These are phyloP conservation scores for Diaperis boleti DNA, from an alignment of 2,888 invertebrate genomes.

Conservation along the genomic window DNA sequence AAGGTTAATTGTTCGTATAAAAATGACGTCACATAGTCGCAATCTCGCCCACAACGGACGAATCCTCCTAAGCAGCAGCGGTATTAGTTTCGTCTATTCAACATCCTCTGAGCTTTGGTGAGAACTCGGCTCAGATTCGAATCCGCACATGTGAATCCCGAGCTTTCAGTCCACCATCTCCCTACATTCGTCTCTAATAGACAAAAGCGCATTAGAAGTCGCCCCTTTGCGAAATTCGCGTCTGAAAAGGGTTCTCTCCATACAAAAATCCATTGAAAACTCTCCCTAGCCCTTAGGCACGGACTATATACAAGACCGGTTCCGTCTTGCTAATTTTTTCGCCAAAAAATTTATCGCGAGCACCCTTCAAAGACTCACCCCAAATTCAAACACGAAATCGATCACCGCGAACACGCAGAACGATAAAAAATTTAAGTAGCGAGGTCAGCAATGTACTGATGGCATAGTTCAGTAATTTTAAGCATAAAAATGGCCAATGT, in stretches of 20 bases:
- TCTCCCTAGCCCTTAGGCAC: conserved; percentile 46
- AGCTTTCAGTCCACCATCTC: conserved; percentile 28
- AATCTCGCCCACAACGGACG: conserved; percentile 5
- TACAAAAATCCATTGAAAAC: conserved; percentile 48
- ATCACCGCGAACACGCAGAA: conserved; percentile 11
- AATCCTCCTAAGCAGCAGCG: too few relatives aligned
- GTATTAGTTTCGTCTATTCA: conserved; percentile 8
- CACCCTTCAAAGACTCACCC: conserved; percentile 7
- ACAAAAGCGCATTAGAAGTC: conserved; percentile 56
- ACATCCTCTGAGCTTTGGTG: conserved; percentile 10
- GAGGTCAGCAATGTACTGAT: too few relatives aligned
- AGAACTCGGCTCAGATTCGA: conserved; percentile 8
- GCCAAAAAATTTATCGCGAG: conserved; percentile 43
- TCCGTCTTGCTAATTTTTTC: conserved; percentile 49
- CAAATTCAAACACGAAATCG: neutral
- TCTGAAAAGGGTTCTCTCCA: conserved; percentile 44
- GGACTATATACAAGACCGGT: conserved; percentile 45
- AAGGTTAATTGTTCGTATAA: conserved; percentile 8
- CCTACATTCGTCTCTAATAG: conserved; percentile 45
- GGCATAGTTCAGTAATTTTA: too few relatives aligned
- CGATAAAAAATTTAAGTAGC: too few relatives aligned
- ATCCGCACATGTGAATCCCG: conserved; percentile 37
- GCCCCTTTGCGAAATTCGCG: conserved; percentile 55
- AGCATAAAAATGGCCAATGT: too few relatives aligned
- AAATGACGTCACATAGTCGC: conserved; percentile 4